Base-by-base conservation (phyloP, 2,113 vertebrate genomes). In the Procavia capensis region DNA sequence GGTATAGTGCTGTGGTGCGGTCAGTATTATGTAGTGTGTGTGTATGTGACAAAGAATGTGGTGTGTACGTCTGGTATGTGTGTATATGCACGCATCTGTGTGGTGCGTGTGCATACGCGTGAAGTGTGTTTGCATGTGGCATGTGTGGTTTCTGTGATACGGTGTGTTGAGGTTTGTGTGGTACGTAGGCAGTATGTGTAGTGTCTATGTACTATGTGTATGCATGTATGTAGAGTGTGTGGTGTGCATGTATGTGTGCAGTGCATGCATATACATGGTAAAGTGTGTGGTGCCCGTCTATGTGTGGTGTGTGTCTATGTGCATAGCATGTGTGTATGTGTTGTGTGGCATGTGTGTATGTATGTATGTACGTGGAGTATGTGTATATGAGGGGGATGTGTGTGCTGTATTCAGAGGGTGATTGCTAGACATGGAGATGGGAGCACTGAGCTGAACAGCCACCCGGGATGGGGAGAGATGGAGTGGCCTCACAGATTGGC, bases 391-490 rank as follows among this genome's bases (percentile, higher is more conserved):
- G n/a, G n/a, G n/a, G n/a, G 9, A 4, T 9, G 27, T 16, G 47
- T 6, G 19, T 31, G 2, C 22, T 22, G 59, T 36, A 47, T 24
- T 24, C 9, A 25, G 29, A 50, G n/a, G 25, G 66, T n/a, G n/a
- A n/a, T n/a, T n/a, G n/a, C n/a, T n/a, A n/a, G 25, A 27, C 27
- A 9, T 13, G 14, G 43, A 27, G 41, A n/a, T 47, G 4, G 16
- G 8, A 36, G 39, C 2, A 0, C 2, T 0, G 9, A 2, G 16
- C 24, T 2, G 3, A 24, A 50, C 43, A 1, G 45, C 45, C 50
- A 2, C 0, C 6, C 24, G 13, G 64, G 34, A 41, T 45, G 66
- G 86, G 41, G 5, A 7, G 5, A 8, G 0, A 11, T 1, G 45
- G 82, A 39, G 63, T 25, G 0, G 0, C 6, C 17, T 50, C 66